Evolutionary conservation across 2,113 vertebrate genomes (phyloP).

Genomic region (Chaetorhynchus papuensis): DNA sequence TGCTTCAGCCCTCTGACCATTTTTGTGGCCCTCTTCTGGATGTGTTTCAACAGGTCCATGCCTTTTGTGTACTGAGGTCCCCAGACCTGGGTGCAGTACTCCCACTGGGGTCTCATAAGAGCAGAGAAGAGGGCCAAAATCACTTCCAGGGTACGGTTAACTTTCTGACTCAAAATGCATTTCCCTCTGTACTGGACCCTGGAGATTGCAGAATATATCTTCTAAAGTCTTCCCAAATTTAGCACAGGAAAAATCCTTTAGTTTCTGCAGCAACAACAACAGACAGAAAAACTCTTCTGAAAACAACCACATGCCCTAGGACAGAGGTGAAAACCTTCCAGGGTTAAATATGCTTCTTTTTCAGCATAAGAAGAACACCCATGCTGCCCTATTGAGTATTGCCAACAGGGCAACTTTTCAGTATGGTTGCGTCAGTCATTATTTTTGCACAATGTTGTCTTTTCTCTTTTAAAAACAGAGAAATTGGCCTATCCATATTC

Average conservation of each 20-base stretch:
- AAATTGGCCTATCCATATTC: background rate
- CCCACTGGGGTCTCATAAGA: background rate
- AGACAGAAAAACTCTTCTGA: background rate
- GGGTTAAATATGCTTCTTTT: background rate
- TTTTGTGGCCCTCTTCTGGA: background rate
- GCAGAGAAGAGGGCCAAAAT: background rate
- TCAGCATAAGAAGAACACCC: background rate
- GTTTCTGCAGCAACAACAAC: background rate
- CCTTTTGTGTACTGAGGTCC: background rate
- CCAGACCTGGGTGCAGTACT: background rate
- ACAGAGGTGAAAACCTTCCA: background rate
- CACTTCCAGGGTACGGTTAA: background rate
- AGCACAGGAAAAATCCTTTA: background rate
- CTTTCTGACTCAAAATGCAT: background rate
- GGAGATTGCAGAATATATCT: background rate
- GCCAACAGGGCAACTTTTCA: background rate
- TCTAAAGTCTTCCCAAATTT: background rate
- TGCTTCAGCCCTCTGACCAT: background rate
- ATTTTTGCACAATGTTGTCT: background rate
- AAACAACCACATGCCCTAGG: background rate
- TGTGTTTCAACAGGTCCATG: background rate
- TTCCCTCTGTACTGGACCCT: background rate
- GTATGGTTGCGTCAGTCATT: background rate
- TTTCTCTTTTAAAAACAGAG: background rate
- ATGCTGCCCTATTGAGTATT: background rate